These are phyloP conservation scores for Lomographa bimaculata DNA, from an alignment of 2,888 invertebrate genomes.

Conservation along the genomic window DNA sequence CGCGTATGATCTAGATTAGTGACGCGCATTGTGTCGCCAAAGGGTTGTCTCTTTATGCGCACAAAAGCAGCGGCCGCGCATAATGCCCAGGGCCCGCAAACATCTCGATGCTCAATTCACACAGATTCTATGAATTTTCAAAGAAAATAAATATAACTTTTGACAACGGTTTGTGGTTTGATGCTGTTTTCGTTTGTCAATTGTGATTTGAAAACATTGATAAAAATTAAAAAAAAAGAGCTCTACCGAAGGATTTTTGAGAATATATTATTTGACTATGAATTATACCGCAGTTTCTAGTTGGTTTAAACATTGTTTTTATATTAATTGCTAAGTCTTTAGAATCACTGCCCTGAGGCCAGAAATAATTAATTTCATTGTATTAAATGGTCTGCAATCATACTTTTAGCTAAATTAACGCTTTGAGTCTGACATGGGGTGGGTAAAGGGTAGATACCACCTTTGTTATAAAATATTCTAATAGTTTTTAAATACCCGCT, in stretches of 20 bases:
- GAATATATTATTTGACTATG: too few relatives aligned
- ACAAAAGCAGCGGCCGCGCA: slow-evolving; percentile 62
- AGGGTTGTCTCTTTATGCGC: slow-evolving; percentile 74
- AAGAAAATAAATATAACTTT: slow-evolving; percentile 83
- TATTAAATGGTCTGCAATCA: slow-evolving; percentile 61
- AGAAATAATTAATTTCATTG: slow-evolving; percentile 53
- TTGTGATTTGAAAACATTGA: slow-evolving; percentile 61
- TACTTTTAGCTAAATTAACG: slow-evolving; percentile 73
- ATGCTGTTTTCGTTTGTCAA: slow-evolving; percentile 76
- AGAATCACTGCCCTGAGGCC: slow-evolving; percentile 20
- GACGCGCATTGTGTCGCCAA: slow-evolving; percentile 81
- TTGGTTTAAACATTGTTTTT: not conserved
- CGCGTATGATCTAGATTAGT: slow-evolving; percentile 82
- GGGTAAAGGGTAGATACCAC: slow-evolving; percentile 51
- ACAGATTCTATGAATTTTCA: slow-evolving; percentile 79
- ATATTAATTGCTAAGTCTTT: slow-evolving; percentile 2
- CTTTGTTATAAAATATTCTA: slow-evolving; percentile 67
- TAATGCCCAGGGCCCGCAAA: slow-evolving; percentile 67
- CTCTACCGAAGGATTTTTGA: too few relatives aligned
- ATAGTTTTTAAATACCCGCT: slow-evolving; percentile 77
- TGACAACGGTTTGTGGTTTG: slow-evolving; percentile 75
- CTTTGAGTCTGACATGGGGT: slow-evolving; percentile 53
- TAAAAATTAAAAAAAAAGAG: slow-evolving; percentile 48
- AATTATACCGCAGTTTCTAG: too few relatives aligned
- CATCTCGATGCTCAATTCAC: slow-evolving; percentile 75